phyloP scores from a whole-genome alignment of 2,113 vertebrate species.

The Phyllopteryx taeniolatus region DNA sequence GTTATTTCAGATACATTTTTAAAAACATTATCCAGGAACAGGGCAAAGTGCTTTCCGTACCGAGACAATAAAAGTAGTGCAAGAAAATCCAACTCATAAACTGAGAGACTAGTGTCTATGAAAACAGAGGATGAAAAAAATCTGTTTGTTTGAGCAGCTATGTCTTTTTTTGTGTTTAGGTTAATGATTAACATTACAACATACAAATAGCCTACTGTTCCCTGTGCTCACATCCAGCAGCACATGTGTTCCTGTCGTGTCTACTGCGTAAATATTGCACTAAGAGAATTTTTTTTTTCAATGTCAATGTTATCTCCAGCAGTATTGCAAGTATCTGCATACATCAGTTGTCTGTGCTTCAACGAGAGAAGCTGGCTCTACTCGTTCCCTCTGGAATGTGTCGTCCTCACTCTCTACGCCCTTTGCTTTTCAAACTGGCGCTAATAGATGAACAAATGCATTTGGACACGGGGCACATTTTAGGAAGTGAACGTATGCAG shows the following conservation, averaged over 20 bases:
- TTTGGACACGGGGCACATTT: neutral
- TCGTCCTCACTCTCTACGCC: neutral
- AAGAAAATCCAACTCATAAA: neutral
- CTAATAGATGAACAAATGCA: neutral
- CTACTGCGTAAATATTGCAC: neutral
- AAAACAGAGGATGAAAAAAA: neutral
- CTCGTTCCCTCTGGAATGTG: constrained; percentile 3
- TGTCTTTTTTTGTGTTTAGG: neutral
- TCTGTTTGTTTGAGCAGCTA: neutral
- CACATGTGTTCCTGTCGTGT: neutral
- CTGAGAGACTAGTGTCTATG: too few relatives aligned
- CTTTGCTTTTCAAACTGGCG: neutral
- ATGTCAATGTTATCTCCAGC: neutral
- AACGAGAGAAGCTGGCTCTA: neutral
- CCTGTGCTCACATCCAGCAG: neutral
- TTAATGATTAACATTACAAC: constrained; percentile 1
- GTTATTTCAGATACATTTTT: neutral
- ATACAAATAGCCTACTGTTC: constrained; percentile 5
- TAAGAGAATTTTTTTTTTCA: neutral
- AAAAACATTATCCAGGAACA: neutral
- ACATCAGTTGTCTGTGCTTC: neutral
- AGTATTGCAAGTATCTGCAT: neutral
- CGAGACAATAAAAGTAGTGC: neutral
- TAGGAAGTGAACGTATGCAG: neutral
- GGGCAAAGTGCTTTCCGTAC: neutral